These are phyloP conservation scores for Drosophila fungiperda DNA, from an alignment of 2,888 invertebrate genomes.

Conservation along the genomic window DNA sequence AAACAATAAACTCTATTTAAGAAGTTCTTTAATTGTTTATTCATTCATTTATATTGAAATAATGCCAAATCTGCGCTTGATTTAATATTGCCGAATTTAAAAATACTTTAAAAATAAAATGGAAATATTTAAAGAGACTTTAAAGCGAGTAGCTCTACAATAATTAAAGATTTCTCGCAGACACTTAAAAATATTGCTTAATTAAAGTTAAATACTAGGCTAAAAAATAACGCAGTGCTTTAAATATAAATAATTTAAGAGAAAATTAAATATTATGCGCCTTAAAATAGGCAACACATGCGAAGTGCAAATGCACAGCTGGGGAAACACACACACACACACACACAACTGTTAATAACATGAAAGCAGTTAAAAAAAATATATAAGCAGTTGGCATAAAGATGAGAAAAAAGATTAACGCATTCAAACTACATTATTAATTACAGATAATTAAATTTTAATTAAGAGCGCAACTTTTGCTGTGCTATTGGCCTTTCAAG, in stretches of 20 bases:
- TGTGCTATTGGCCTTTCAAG: slow-evolving; percentile 60
- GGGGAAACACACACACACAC: neutral
- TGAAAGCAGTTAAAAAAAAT: too few species aligned
- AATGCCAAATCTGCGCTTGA: neutral
- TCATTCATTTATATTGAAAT: neutral
- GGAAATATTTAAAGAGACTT: neutral
- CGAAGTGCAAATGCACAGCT: neutral
- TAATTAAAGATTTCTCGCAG: neutral
- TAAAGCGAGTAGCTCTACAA: neutral
- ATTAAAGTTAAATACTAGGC: too few species aligned
- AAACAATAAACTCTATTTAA: neutral
- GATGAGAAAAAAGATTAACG: slow-evolving; percentile 28
- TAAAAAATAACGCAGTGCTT: neutral
- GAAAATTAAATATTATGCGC: slow-evolving; percentile 7
- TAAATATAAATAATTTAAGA: neutral
- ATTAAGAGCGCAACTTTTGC: slow-evolving; percentile 57
- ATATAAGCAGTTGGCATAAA: neutral
- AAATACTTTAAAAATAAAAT: neutral
- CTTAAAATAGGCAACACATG: slow-evolving; percentile 26
- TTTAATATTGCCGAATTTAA: neutral
- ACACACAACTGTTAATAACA: neutral
- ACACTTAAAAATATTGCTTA: neutral
- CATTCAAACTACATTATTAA: slow-evolving; percentile 72
- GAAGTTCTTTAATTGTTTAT: neutral
- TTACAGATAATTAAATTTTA: slow-evolving; percentile 76